Base-by-base conservation (phyloP, 2,888 invertebrate species). In the Cataglyphis cursor region DNA sequence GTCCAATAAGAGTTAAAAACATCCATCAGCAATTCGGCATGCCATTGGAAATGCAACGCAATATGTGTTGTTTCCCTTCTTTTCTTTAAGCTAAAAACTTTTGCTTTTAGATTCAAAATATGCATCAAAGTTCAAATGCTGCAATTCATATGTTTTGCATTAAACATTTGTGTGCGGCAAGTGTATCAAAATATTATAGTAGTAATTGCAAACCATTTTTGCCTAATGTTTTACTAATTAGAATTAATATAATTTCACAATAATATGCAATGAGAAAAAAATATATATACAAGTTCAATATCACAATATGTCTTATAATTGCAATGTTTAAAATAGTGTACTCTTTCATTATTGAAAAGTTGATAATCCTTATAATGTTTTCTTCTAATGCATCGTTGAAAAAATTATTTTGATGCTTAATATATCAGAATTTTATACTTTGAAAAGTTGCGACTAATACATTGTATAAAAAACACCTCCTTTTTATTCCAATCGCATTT, bases 1-100 rank as follows among this genome's bases (percentile, higher is more conserved):
- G 88, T 92, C 87, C 88, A 90, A 91, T 91, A 87, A 90, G 89
- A 91, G 87, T 91, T 91, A 91, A 92, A 85, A 92, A 91, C 89
- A 90, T 90, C 90, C 89, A 91, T 88, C 90, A 82, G 82, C 78
- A 38, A 9, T 87, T 89, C 88, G 88, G 91, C 89, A 82, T 92
- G 92, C 92, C 94, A 93, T 84, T 94, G 94, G 93, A 94, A 94
- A 94, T 94, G 94, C 94, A 94, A 94, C 93, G 84, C 85, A 85
- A 88, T 81, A 68, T 10, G 21, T 72, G 15, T 41, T 44, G n/a
- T 76, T 74, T 68, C 48, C 18, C 18, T 38, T 65, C 24, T 31
- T 5, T 66, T 61, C 59, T 80, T 54, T 21, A 59, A 57, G 24
- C 41, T 35, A n/a, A 57, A 66, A 75, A 44, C 35, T 18, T 28